Evolutionary conservation across 2,113 vertebrate genomes (phyloP).

Genomic region (Cairina moschata): DNA sequence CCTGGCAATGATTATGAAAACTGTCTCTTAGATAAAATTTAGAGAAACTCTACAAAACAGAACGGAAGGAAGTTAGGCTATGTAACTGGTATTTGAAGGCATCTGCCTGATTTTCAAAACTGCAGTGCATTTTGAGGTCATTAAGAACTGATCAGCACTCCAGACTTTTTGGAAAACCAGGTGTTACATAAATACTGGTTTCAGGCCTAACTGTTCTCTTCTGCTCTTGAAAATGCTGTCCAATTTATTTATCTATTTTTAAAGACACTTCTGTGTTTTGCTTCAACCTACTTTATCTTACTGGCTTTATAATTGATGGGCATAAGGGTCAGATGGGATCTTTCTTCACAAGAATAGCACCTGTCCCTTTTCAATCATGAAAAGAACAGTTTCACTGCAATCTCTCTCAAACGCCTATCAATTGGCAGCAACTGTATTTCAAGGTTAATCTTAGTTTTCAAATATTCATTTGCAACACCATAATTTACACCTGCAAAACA

Average conservation of each 20-base stretch:
- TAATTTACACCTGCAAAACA: neutral
- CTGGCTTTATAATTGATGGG: neutral
- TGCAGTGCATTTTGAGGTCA: neutral
- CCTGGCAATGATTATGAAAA: neutral
- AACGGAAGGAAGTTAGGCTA: neutral
- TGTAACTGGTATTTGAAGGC: neutral
- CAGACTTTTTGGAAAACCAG: neutral
- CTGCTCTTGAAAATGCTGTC: neutral
- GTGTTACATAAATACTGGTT: neutral
- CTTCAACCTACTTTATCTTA: neutral
- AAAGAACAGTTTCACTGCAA: neutral
- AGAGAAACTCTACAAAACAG: neutral
- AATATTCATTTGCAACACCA: neutral
- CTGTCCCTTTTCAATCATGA: neutral
- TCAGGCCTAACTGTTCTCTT: neutral
- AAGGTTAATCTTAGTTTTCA: neutral
- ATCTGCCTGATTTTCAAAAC: neutral
- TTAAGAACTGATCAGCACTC: neutral
- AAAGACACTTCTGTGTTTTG: neutral
- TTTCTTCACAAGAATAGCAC: neutral
- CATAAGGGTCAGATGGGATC: neutral
- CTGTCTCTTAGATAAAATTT: neutral
- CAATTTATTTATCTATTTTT: neutral
- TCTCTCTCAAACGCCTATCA: neutral
- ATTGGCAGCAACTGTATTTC: neutral